Evolutionary conservation across 2,888 invertebrate species (phyloP), one percentile per base, ranked within the genome.

Genomic region (Nomada goodeniana): DNA sequence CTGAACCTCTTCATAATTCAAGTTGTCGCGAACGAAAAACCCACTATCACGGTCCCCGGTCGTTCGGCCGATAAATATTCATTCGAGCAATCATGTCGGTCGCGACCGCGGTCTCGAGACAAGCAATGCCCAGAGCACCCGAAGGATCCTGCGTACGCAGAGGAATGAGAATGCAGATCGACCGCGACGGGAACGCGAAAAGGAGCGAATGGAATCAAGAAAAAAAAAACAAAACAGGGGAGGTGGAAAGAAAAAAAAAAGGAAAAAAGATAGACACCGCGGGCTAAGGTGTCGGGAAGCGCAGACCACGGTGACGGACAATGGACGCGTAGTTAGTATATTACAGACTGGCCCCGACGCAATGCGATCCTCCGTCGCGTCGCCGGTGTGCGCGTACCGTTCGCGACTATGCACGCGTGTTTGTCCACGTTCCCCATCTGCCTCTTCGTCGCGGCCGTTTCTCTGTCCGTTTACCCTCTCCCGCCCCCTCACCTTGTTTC

Each of bases 291-390:
- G 89, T 86, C 84, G 89, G 79, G 76, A 86, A 83, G 85, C 86
- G 86, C 84, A 83, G 83, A 86, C 76, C 86, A 87, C 81, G 85
- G 84, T 83, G 73, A 84, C 72, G 85, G 82, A 91, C 88, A 90
- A 91, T 90, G 83, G 88, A 86, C 77, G 90, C 88, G 89, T 89
- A 90, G 92, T 91, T 91, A 91, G 90, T 91, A 91, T 90, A 92
- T 92, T 92, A 91, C 90, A 89, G 87, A 86, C 86, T 86, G 85
- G 83, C 65, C 74, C 65, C 74, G 81, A 83, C 83, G 90, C 91
- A 91, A 91, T 88, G 79, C 78, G 82, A 76, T 87, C 80, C 83
- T 52, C 47, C 55, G 47, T 52, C 44, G 52, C 23, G 23, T 23
- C 23, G 23, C 23, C 0, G 23, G 72, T 85, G 72, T 64, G 65